Evolutionary conservation across 2,888 invertebrate species (phyloP).

Genomic region (Drosophila siamana): DNA sequence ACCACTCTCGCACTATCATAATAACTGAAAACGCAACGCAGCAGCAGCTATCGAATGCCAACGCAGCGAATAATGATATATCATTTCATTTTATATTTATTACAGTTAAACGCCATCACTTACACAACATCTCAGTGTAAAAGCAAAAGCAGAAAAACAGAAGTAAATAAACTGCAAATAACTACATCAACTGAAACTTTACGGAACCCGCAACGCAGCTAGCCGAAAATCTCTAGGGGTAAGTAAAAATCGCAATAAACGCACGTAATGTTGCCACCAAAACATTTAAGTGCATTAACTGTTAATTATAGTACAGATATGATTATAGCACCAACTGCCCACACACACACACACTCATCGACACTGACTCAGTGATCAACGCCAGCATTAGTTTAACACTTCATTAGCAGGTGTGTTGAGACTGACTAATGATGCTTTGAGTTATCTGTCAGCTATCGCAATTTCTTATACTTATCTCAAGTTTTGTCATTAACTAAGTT

Average conservation of each 20-base stretch:
- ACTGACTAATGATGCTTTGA: constrained; percentile 6
- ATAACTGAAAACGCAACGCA: constrained; percentile 7
- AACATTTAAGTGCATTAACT: constrained; percentile 24
- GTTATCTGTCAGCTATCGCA: background rate
- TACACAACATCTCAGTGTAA: constrained; percentile 3
- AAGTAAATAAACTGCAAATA: background rate
- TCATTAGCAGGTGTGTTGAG: constrained; percentile 15
- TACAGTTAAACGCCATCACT: constrained; percentile 40
- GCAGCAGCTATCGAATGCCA: constrained; percentile 10
- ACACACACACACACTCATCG: background rate
- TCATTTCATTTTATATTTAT: constrained; percentile 39
- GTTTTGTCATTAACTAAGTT: background rate
- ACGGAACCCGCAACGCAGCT: constrained; percentile 8
- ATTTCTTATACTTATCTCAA: background rate
- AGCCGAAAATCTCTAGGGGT: constrained; percentile 35
- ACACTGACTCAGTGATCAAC: constrained; percentile 1
- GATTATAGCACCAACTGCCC: constrained; percentile 9
- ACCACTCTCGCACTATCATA: background rate
- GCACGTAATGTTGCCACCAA: constrained; percentile 34
- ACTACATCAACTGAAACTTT: background rate
- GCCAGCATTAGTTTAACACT: constrained; percentile 10
- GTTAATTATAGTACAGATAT: constrained; percentile 21
- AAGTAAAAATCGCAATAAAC: constrained; percentile 32
- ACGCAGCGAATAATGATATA: constrained; percentile 42
- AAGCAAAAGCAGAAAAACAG: background rate